Evolutionary conservation across 1,140 invertebrate genomes (phyloP), one percentile per base, ranked within the genome.

Genomic region (Brachionus plicatilis): DNA sequence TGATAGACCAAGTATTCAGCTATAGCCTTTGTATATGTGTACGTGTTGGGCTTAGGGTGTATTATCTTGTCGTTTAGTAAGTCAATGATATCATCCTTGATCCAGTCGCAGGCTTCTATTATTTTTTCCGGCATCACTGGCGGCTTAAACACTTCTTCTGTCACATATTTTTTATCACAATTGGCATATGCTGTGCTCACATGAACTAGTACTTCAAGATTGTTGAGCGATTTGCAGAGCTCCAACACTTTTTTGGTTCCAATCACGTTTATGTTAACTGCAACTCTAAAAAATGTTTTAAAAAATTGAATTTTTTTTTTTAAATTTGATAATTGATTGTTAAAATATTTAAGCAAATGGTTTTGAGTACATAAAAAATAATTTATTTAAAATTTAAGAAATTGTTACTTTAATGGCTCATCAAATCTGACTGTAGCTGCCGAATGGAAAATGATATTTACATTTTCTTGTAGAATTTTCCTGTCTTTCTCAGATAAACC

Each of bases 361-460:
- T 45, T 47, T 85, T 24, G 41, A 20, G 11, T 7, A 76, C 3
- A 33, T n/a, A 24, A 27, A 11, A 27, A 50, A 43, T 8, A 45
- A 45, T 9, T 43, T 43, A 45, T 33, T 68, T 33, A 37, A 68
- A 14, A 24, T 20, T 45, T 45, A 50, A 45, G 20, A 45, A 20
- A n/a, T 37, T 12, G 6, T 45, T 76, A 76, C 72, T 37, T 76
- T 85, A 99, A 92, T 85, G 95, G 95, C 91, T 99, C 97, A 89
- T 99, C 96, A 90, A 99, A 99, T 89, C 96, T 95, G 60, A 98
- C 94, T n/a, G 97, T 99, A 33, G 97, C 97, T 12, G 97, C 97
- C 79, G 95, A 97, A 90, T 99, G 97, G 91, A 99, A 98, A 14
- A 99, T 96, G 85, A 98, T 91, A 75, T 94, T 94, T 72, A 98